Percentiles rank a stretch among this genome's conserved stretches.
phyloP scores from a whole-genome alignment of 2,113 vertebrate species.

The Prolemur simus region DNA sequence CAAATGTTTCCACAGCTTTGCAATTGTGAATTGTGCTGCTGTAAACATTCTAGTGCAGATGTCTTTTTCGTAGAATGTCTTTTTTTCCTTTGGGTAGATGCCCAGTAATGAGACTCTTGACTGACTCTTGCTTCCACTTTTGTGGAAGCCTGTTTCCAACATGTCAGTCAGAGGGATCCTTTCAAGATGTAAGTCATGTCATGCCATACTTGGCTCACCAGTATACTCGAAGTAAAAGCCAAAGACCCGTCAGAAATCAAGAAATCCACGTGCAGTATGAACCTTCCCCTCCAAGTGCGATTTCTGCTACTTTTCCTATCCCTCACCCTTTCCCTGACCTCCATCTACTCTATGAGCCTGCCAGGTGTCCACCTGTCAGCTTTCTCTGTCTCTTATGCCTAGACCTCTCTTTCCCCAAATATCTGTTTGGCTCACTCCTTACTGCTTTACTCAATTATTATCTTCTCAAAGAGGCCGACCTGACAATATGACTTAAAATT shows the following conservation, averaged over 20 bases:
- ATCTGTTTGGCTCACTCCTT: not conserved
- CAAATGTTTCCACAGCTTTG: too few relatives aligned
- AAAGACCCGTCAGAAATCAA: not conserved
- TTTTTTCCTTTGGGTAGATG: too few relatives aligned
- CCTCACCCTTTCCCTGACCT: not conserved
- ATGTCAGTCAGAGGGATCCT: too few relatives aligned
- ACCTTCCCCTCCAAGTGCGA: not conserved
- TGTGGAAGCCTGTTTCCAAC: too few relatives aligned
- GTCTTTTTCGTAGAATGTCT: too few relatives aligned
- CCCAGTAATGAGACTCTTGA: too few relatives aligned
- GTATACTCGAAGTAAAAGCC: not conserved
- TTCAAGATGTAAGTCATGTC: too few relatives aligned
- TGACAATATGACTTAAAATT: not conserved
- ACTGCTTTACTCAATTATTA: not conserved
- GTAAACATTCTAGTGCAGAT: too few relatives aligned
- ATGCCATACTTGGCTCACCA: not conserved
- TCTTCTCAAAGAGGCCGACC: not conserved
- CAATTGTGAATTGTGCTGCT: too few relatives aligned
- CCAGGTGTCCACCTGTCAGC: not conserved
- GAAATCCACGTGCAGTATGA: not conserved
- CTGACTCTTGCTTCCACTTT: too few relatives aligned
- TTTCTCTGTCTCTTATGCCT: not conserved
- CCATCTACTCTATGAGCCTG: not conserved
- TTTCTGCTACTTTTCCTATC: not conserved
- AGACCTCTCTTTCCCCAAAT: not conserved